Evolutionary conservation across 2,797 vertebrate genomes (phyloP), one percentile per base, ranked within the genome.

Genomic region (Argyrosomus regius): DNA sequence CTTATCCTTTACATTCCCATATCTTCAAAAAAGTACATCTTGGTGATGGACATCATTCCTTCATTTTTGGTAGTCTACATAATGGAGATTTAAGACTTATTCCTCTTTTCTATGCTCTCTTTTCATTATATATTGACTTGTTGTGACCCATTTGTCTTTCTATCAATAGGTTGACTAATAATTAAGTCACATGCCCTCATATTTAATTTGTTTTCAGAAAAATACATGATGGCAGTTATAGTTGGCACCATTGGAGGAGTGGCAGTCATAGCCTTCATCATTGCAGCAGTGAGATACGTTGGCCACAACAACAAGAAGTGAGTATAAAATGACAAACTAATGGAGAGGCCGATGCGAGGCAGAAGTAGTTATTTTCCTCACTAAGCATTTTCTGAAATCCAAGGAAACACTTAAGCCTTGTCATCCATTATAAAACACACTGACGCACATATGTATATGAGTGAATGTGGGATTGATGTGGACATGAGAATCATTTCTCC

Each of bases 251-350:
- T 98, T 18, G 97, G 97, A 59, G 97, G 97, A 3, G 97, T 98
- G 80, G 97, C 97, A 0, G 97, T 97, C 79, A 98, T 98, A 63
- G 97, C 97, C 53, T 97, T 98, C 89, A 96, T 98, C 80, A 97
- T 98, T 3, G 97, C 97, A 41, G 95, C 97, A 11, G 96, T 97
- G 83, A 96, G 97, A 95, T 98, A 97, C 56, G 95, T 98, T 31
- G 97, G 97, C 77, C 97, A 97, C 89, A 98, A 97, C 31, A 97
- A 97, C 90, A 96, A 97, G 91, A 98, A 98, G 97, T 98, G 92
- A 97, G 97, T 96, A 90, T 80, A 0, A 39, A 46, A 59, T 41
- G 74, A 57, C 58, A 50, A 80, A 87, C 84, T 75, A 84, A 85
- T 65, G 46, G 71, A 80, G 72, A 77, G 48, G 78, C 54, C 70